A percentile compares a stretch with the other conserved stretches of the same genome.
Conservation (phyloP, 2,113 vertebrate species). For the Cnemophilus loriae region DNA sequence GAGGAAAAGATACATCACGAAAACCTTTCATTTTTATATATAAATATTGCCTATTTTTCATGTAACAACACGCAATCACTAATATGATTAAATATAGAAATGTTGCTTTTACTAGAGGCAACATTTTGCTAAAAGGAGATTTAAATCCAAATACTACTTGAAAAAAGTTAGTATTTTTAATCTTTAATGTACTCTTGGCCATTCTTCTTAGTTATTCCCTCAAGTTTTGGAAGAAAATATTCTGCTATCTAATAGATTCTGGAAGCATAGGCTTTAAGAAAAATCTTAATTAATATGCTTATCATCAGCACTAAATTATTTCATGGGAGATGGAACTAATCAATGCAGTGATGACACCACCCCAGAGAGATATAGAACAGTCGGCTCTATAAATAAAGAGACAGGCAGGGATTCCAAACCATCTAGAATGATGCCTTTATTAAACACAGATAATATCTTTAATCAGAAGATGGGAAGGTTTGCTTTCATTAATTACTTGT, state of each 20-base stretch:
- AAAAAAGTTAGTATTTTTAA: background rate
- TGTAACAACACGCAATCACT: background rate
- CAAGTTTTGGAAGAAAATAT: background rate
- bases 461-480: background rate
- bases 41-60: background rate
- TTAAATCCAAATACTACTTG: background rate
- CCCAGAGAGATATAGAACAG: background rate
- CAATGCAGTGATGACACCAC: background rate
- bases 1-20: fast-evolving
- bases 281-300: background rate
- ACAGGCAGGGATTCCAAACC: background rate
- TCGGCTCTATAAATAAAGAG: background rate
- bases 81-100: background rate
- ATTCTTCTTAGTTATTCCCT: background rate
- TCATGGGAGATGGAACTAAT: background rate
- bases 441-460: background rate
- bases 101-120: background rate
- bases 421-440: background rate
- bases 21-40: background rate
- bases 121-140: background rate
- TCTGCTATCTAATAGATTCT: background rate
- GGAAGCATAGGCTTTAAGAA: background rate
- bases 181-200: background rate
- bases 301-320: background rate
- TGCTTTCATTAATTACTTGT: background rate